phyloP scores from a whole-genome alignment of 2,888 invertebrate genomes.

The Drosophila eohydei region DNA sequence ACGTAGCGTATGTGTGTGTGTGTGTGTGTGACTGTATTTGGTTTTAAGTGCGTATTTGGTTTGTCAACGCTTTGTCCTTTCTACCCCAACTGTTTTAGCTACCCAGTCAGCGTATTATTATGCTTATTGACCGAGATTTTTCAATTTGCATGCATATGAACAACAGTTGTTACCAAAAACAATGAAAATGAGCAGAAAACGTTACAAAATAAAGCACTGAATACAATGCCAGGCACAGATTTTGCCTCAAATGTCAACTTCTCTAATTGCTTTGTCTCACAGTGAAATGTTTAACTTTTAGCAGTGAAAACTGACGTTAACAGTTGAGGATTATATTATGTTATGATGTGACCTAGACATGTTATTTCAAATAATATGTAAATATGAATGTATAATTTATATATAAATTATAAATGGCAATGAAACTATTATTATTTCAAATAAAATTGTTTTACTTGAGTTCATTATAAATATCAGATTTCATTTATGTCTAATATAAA shows the following conservation, averaged over 20 bases:
- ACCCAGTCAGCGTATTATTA: conserved; percentile 45
- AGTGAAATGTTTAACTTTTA: background rate
- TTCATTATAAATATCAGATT: no score
- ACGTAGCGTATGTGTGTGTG: conserved; percentile 1
- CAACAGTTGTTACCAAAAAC: conserved; percentile 34
- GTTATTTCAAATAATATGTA: no score
- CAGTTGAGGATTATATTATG: background rate
- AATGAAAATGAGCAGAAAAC: conserved; percentile 15
- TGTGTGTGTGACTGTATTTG: conserved; percentile 8
- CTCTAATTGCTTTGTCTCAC: background rate
- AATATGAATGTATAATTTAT: no score
- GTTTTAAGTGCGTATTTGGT: conserved; percentile 36
- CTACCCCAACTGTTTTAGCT: background rate
- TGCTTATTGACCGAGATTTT: conserved; percentile 72
- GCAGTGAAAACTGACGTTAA: background rate
- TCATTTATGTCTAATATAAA: no score
- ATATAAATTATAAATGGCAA: background rate
- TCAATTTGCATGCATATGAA: conserved; percentile 53
- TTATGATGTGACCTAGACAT: no score
- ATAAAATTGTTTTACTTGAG: no score
- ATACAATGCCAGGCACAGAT: conserved; percentile 1
- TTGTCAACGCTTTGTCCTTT: conserved; percentile 49
- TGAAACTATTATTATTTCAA: no score
- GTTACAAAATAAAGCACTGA: background rate
- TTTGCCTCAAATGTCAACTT: background rate